Percentiles rank a stretch among this genome's conserved stretches.
These are phyloP conservation scores for Amiota minor DNA, from an alignment of 2,888 invertebrate species.

Conservation along the genomic window DNA sequence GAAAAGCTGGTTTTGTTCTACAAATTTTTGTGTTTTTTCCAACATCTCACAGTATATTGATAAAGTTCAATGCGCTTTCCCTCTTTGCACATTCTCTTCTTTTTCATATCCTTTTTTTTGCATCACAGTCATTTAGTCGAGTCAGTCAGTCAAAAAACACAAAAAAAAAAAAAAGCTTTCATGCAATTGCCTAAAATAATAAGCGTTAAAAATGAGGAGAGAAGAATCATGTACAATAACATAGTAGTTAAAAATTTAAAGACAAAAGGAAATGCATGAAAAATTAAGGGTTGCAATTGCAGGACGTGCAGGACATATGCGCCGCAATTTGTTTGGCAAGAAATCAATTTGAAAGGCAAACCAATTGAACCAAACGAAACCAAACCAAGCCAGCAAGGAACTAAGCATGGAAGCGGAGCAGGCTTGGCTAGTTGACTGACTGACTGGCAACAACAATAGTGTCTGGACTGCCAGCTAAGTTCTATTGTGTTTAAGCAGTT, in stretches of 20 bases:
- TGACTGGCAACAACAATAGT: conserved; percentile 8
- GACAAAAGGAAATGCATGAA: not conserved
- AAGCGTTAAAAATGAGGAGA: not conserved
- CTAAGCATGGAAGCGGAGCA: not conserved
- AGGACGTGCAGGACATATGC: not conserved
- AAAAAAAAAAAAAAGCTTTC: not conserved
- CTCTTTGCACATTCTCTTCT: not conserved
- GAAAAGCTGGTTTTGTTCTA: conserved; percentile 13
- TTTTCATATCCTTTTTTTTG: conserved; percentile 9
- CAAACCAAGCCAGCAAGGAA: not conserved
- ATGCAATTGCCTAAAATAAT: conserved; percentile 27
- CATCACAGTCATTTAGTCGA: not conserved
- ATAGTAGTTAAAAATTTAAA: too few species aligned
- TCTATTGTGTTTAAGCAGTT: conserved; percentile 9
- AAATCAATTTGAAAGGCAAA: conserved; percentile 1
- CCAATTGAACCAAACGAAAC: not conserved
- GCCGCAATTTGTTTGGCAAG: not conserved
- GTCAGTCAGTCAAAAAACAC: not conserved
- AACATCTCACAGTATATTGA: not conserved
- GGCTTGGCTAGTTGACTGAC: too few species aligned
- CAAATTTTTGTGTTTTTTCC: not conserved
- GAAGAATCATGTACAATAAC: not conserved
- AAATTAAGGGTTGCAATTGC: conserved; percentile 28
- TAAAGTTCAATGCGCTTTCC: conserved; percentile 22
- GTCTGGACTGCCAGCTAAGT: conserved; percentile 17